Conservation (phyloP, 2,113 vertebrate genomes). For the Salminus brasiliensis region DNA sequence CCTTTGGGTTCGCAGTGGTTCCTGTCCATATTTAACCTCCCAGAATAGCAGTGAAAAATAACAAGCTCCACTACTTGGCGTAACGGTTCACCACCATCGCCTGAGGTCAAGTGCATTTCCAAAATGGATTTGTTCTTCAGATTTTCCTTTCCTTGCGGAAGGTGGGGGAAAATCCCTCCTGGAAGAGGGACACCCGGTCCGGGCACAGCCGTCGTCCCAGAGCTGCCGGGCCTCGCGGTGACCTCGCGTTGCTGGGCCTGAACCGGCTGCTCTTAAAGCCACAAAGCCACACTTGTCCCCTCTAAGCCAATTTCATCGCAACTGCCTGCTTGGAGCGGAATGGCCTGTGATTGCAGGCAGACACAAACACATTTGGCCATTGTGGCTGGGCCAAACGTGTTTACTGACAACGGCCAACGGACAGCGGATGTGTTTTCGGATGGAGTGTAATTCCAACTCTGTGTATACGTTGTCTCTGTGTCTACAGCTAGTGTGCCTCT, state of each 20-base stretch:
- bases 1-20: conserved; percentile 19
- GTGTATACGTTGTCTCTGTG: background rate
- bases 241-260: conserved; percentile 18
- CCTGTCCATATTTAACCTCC: conserved; percentile 1
- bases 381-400: conserved; percentile 18
- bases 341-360: conserved; percentile 25
- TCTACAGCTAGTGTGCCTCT: background rate
- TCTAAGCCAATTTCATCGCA: conserved; percentile 41
- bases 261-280: conserved; percentile 42
- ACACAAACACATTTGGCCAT: conserved; percentile 36
- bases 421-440: background rate
- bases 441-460: background rate
- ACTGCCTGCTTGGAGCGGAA: conserved; percentile 8
- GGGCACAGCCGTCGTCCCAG: background rate
- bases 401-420: background rate
- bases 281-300: conserved; percentile 47
- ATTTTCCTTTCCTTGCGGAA: conserved; percentile 38
- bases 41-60: conserved; percentile 50
- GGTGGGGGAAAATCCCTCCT: conserved; percentile 38
- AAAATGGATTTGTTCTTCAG: conserved; percentile 42
- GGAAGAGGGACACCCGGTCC: conserved; percentile 34
- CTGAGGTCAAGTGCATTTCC: conserved; percentile 45
- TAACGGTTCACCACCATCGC: conserved; percentile 25
- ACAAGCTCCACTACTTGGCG: conserved; percentile 34
- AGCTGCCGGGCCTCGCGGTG: conserved; percentile 17